Percentiles rank a stretch among this genome's conserved stretches.
These are phyloP conservation scores for Hydropsyche betteni DNA, from an alignment of 2,888 invertebrate genomes.

Conservation along the genomic window DNA sequence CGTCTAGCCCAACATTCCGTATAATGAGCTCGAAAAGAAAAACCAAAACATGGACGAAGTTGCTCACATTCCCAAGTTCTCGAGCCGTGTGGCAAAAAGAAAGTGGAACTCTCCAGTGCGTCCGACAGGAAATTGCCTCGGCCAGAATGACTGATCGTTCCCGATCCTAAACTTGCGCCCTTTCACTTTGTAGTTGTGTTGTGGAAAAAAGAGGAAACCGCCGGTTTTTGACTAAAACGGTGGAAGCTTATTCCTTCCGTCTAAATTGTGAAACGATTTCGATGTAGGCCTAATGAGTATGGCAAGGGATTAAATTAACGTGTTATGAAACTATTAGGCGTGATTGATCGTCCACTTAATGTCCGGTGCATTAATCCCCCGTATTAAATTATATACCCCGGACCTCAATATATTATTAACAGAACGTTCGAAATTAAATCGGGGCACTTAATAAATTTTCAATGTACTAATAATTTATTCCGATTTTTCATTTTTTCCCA, in stretches of 20 bases:
- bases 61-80: background rate
- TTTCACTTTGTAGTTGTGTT: too few species aligned
- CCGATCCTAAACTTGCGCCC: background rate
- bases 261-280: too few species aligned
- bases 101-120: slow-evolving; percentile 7
- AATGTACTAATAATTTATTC: too few species aligned
- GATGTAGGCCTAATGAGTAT: too few species aligned
- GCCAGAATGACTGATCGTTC: slow-evolving; percentile 30
- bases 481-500: too few species aligned
- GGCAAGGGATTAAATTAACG: background rate
- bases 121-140: slow-evolving; percentile 25
- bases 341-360: slow-evolving; percentile 23
- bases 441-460: too few species aligned
- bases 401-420: background rate
- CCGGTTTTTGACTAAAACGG: too few species aligned
- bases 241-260: too few species aligned
- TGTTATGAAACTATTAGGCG: background rate
- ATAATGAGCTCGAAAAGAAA: background rate
- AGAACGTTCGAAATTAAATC: background rate
- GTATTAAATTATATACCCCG: slow-evolving; percentile 5
- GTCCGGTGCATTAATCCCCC: slow-evolving; percentile 23
- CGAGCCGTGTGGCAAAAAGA: slow-evolving; percentile 19
- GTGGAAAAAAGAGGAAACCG: too few species aligned
- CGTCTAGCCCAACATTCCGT: background rate
- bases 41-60: background rate